Evolutionary conservation across 2,888 invertebrate species (phyloP).

Genomic region (Drosophila histrio): DNA sequence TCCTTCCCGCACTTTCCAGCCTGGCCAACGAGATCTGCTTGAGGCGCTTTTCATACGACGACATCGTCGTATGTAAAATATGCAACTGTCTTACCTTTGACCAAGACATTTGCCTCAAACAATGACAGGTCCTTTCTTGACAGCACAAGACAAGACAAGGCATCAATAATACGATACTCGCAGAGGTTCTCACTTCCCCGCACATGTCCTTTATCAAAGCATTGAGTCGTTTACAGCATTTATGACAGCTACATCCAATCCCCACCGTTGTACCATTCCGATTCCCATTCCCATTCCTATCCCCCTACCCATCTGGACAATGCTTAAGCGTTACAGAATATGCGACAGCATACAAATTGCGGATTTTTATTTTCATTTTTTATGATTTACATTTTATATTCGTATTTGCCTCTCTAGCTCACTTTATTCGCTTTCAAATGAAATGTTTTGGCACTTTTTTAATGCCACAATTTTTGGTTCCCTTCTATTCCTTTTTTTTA

Average conservation of each 20-base stretch:
- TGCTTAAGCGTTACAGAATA: slow-evolving; percentile 69
- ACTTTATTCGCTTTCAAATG: slow-evolving; percentile 24
- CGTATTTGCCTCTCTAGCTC: slow-evolving; percentile 49
- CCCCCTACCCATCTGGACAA: slow-evolving; percentile 47
- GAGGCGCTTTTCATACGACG: slow-evolving; percentile 47
- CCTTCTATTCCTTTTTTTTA: slow-evolving; percentile 5
- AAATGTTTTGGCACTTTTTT: slow-evolving; percentile 70
- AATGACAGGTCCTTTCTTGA: slow-evolving; percentile 63
- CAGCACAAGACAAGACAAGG: slow-evolving; percentile 29
- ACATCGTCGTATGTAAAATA: slow-evolving; percentile 63
- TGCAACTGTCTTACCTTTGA: slow-evolving; percentile 70
- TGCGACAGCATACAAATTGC: slow-evolving; percentile 80
- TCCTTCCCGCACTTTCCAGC: not conserved
- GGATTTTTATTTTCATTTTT: slow-evolving; percentile 75
- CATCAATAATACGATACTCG: slow-evolving; percentile 70
- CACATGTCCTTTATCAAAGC: slow-evolving; percentile 68
- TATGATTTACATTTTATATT: slow-evolving; percentile 57
- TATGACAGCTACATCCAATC: slow-evolving; percentile 55
- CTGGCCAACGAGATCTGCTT: slow-evolving; percentile 29
- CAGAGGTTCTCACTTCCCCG: slow-evolving; percentile 6
- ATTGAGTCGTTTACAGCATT: slow-evolving; percentile 53
- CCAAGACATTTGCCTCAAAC: slow-evolving; percentile 69
- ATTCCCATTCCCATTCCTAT: not conserved
- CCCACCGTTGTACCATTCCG: not conserved
- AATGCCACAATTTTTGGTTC: slow-evolving; percentile 49